Evolutionary conservation across 1,140 invertebrate species (phyloP).

Genomic region (Antheraea mylitta): DNA sequence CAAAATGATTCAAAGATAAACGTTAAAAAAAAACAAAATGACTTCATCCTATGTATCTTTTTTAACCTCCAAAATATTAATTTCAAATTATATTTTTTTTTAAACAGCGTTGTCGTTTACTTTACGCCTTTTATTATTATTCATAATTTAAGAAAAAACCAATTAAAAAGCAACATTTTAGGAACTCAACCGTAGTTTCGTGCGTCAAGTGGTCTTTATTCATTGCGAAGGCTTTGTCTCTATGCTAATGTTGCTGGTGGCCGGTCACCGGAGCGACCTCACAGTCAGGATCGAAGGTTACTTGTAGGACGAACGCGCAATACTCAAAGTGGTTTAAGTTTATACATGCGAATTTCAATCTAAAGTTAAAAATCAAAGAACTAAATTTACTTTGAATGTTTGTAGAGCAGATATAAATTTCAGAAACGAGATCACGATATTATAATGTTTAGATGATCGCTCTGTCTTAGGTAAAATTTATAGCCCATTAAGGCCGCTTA

Average conservation of each 20-base stretch:
- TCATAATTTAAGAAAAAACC: slow-evolving; percentile 6
- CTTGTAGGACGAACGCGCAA: slow-evolving; percentile 56
- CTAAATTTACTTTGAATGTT: not conserved
- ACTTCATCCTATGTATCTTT: not conserved
- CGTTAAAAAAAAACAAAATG: not conserved
- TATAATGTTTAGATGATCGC: not conserved
- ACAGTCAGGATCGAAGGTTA: slow-evolving; percentile 59
- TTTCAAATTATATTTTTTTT: not conserved
- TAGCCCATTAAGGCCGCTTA: too few species aligned
- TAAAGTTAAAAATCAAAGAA: not conserved
- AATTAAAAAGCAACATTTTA: slow-evolving; percentile 47
- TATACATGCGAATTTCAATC: not conserved
- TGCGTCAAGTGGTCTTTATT: slow-evolving; percentile 67
- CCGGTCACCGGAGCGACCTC: slow-evolving; percentile 65
- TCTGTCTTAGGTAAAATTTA: not conserved
- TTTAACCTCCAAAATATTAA: not conserved
- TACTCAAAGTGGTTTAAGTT: not conserved
- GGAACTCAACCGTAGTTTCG: slow-evolving; percentile 30
- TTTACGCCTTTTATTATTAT: too few species aligned
- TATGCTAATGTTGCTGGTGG: slow-evolving; percentile 64
- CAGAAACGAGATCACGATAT: not conserved
- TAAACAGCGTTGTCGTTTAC: too few species aligned
- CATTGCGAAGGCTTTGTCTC: slow-evolving; percentile 63
- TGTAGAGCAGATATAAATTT: not conserved
- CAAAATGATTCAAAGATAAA: not conserved